Evolutionary conservation across 1,140 invertebrate genomes (phyloP).

Genomic region (Helicoverpa armigera): DNA sequence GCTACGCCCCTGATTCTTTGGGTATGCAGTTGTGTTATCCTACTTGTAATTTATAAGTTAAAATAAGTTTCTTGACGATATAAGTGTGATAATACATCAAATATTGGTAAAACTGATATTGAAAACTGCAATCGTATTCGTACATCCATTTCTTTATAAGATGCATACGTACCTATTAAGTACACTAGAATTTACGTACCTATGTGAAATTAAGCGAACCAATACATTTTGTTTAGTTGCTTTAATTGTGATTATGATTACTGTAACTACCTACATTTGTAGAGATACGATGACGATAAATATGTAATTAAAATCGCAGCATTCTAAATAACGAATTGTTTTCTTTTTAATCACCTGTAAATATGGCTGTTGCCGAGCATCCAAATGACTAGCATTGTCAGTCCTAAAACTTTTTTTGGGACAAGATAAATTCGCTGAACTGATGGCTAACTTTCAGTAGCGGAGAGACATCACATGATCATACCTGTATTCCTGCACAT

Average conservation of each 20-base stretch:
- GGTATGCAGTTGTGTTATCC: not conserved
- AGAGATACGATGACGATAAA: not conserved
- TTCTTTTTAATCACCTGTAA: not conserved
- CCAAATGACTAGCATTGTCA: too few species aligned
- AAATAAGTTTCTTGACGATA: not conserved
- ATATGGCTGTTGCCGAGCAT: not conserved
- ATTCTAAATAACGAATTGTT: not conserved
- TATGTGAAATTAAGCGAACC: not conserved
- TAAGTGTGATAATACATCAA: not conserved
- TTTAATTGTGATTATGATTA: not conserved
- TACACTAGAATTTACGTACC: not conserved
- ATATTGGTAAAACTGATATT: not conserved
- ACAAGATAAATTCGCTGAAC: too few species aligned
- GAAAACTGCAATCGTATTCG: not conserved
- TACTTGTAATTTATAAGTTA: not conserved
- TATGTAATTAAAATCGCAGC: slow-evolving; percentile 15
- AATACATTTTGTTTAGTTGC: not conserved
- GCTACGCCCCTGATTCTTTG: too few species aligned
- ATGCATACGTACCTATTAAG: not conserved
- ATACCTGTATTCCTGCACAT: too few species aligned
- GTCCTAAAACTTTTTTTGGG: too few species aligned
- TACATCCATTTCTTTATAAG: too few species aligned
- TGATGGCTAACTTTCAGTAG: too few species aligned
- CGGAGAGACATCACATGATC: too few species aligned
- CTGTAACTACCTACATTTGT: not conserved